Evolutionary conservation across 1,140 invertebrate genomes (phyloP).

Genomic region (Nixonia krombeini): DNA sequence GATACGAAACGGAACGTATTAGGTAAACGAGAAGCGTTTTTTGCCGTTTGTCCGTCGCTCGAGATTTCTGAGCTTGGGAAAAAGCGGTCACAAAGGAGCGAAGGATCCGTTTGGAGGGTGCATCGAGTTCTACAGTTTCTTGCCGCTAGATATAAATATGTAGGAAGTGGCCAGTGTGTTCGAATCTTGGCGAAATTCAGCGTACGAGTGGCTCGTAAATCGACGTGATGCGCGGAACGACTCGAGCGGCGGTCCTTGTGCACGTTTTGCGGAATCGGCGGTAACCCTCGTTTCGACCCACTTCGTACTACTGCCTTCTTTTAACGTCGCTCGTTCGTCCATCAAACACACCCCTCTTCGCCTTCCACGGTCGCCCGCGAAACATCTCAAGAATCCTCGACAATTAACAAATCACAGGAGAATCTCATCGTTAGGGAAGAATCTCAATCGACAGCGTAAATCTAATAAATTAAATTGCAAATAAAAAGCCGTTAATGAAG

Average conservation of each 20-base stretch:
- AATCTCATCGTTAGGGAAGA: background rate
- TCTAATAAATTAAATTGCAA: too few relatives aligned
- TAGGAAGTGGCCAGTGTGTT: slow-evolving; percentile 13
- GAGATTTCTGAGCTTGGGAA: slow-evolving; percentile 9
- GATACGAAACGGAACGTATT: slow-evolving; percentile 2
- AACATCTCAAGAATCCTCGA: slow-evolving; percentile 17
- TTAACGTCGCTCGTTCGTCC: slow-evolving; percentile 6
- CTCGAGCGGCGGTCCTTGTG: background rate
- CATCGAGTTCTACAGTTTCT: slow-evolving; percentile 23
- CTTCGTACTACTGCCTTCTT: background rate
- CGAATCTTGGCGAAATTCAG: slow-evolving; percentile 9
- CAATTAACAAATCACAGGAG: slow-evolving; percentile 19
- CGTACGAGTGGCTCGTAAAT: slow-evolving; percentile 22
- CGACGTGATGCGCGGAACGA: too few relatives aligned
- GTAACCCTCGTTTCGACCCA: too few relatives aligned
- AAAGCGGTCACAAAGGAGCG: slow-evolving; percentile 10
- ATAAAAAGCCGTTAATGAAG: too few relatives aligned
- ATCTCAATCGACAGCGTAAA: background rate
- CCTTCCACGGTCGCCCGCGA: too few relatives aligned
- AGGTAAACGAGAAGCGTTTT: slow-evolving; percentile 5
- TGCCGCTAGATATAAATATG: slow-evolving; percentile 37
- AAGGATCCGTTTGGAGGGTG: slow-evolving; percentile 4
- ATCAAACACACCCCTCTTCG: too few relatives aligned
- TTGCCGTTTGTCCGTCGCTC: background rate
- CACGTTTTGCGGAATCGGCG: slow-evolving; percentile 5